Base-by-base conservation (phyloP, 2,888 invertebrate species). In the Spialia ferax region DNA sequence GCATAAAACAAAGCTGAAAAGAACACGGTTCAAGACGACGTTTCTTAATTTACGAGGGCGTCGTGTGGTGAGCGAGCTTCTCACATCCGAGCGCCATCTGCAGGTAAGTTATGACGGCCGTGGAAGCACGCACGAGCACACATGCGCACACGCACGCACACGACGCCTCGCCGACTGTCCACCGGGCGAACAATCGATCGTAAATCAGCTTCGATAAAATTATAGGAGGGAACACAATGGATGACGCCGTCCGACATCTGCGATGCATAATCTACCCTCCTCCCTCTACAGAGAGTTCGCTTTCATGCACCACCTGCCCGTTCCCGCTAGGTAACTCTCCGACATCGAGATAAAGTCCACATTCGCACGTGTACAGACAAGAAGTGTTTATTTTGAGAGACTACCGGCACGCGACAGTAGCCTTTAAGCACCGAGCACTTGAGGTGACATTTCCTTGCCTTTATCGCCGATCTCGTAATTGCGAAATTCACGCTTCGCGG, bases 141-240 rank as follows among this genome's bases (percentile, higher is more conserved):
- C 88, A 81, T 87, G 82, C 82, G 82, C 88, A 79, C 84, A 81
- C 88, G 85, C 89, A 87, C 90, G 67, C 86, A 85, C 89, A 87
- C 88, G 75, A 79, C 81, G 80, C 79, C 82, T 76, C 83, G 77
- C 83, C 80, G 79, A 87, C 91, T 93, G 91, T 92, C 93, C 91
- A 83, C 87, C 85, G 87, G 82, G 80, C 88, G 89, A 93, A 93
- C 93, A 93, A 93, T 93, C 92, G 93, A 93, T 93, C 93, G 90
- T 93, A 93, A 93, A 93, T 93, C 93, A 91, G 85, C 89, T 91
- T 90, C 93, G 93, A 93, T 93, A 93, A 93, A 93, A 93, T 93
- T 93, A 93, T 93, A 93, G 92, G 90, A 92, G 92, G 92, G 88
- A 91, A 91, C 89, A 89, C 92, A 93, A 93, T 93, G 91, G 88